Percentiles rank a stretch among this genome's conserved stretches.
Evolutionary conservation across 2,888 invertebrate species (phyloP).

Genomic region (Tipula unca): DNA sequence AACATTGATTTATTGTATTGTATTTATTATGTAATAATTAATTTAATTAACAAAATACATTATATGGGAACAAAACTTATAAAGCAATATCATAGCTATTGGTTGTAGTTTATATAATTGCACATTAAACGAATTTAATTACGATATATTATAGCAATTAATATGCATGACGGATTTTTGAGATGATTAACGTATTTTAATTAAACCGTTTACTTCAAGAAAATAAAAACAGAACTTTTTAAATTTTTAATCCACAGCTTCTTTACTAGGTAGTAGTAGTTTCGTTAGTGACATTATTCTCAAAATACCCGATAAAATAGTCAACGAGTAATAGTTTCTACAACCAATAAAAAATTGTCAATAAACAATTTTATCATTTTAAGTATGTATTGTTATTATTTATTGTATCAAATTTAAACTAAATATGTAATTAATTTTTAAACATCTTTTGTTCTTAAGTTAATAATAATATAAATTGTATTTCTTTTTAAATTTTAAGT

Average conservation of each 20-base stretch:
- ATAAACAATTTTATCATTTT: not conserved
- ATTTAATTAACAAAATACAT: not conserved
- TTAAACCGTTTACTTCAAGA: not conserved
- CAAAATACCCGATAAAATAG: not conserved
- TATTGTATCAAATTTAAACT: not conserved
- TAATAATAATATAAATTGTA: not conserved
- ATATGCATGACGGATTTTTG: not conserved
- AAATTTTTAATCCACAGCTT: not conserved
- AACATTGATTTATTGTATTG: not conserved
- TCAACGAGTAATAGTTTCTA: not conserved
- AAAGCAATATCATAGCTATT: not conserved
- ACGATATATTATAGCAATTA: not conserved
- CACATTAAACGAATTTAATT: too few species aligned
- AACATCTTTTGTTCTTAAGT: not conserved
- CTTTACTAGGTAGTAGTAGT: not conserved
- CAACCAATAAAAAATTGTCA: not conserved
- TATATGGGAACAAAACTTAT: not conserved
- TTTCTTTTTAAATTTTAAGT: not conserved
- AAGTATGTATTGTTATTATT: not conserved
- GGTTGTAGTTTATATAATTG: not conserved
- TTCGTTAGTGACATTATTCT: not conserved
- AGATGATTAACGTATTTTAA: not conserved
- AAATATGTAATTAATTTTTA: not conserved
- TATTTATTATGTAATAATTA: slow-evolving; percentile 4
- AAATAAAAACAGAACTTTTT: not conserved